Base-by-base conservation (phyloP, 2,888 invertebrate genomes). In the Spodoptera exigua region DNA sequence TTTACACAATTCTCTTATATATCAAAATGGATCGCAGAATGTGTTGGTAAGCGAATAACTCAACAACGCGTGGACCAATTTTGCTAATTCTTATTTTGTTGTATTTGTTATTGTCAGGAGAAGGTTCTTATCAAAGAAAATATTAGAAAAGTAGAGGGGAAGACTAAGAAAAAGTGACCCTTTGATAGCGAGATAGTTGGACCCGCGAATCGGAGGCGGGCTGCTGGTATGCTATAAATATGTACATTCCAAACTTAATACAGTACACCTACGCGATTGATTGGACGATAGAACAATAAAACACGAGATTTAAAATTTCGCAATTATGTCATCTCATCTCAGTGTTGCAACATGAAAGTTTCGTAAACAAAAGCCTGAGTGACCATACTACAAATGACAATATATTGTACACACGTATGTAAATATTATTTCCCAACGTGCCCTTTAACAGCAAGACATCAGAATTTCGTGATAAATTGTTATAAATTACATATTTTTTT, bases 381-480 rank as follows among this genome's bases (percentile, higher is more conserved):
- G 59, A 59, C 69, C 44, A 56, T 57, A 54, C 69, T 11, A 57
- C 52, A 46, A 59, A 56, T 68, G 35, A 40, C 51, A 61, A 39
- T 44, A 41, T 37, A 45, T 27, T 27, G 7, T 27, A 27, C 27
- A 4, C 9, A 27, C 9, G 27, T 69, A 66, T 70, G 65, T 61
- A 49, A 62, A 70, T 70, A 41, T 36, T 39, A 18, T 74, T 70
- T 58, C 58, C 41, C 41, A 74, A 74, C n/a, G n/a, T 27, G 70
- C 63, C 74, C 71, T 74, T 63, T 61, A 49, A 56, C 61, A 48
- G 48, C 43, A 3, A 52, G 17, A 48, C 40, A 41, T 51, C 36
- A 48, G 46, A 44, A 47, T 65, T 65, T 53, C 41, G n/a, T 16
- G 47, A 60, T 40, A 52, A 37, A 52, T 46, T 17, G 40, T 51